Percentiles rank a stretch among this genome's conserved stretches.
phyloP scores from a whole-genome alignment of 2,888 invertebrate genomes.

The Caenorhabditis sp. region DNA sequence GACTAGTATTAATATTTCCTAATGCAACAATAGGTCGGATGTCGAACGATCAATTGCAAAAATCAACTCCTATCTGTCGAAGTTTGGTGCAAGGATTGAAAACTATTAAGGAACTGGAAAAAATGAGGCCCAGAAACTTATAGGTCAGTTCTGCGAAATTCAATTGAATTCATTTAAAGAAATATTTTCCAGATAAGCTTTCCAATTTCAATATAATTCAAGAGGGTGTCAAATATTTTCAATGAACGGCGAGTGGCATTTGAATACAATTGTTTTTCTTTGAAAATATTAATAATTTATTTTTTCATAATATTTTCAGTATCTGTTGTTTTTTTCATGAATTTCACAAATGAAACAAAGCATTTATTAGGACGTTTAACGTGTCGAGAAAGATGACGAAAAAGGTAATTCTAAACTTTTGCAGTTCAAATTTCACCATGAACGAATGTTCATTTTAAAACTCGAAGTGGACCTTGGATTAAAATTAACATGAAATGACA shows the following conservation, averaged over 20 bases:
- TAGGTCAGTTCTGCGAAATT: no score
- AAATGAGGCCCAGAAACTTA: background rate
- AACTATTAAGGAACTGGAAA: slow-evolving; percentile 30
- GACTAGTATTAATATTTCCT: slow-evolving; percentile 32
- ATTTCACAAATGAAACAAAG: background rate
- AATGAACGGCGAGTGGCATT: background rate
- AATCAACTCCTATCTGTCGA: slow-evolving; percentile 34
- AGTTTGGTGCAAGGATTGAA: slow-evolving; percentile 30
- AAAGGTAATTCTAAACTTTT: background rate
- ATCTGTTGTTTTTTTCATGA: background rate
- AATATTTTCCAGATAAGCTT: no score
- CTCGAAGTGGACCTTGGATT: no score
- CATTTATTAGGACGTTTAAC: background rate
- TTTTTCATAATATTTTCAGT: background rate
- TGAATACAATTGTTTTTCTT: background rate
- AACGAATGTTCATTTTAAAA: background rate
- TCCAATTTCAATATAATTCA: background rate
- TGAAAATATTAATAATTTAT: background rate
- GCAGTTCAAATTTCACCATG: background rate
- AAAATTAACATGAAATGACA: no score
- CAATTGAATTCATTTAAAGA: background rate
- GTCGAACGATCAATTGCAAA: slow-evolving; percentile 32
- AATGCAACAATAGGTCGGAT: background rate
- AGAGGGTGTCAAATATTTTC: background rate
- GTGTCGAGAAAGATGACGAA: background rate